Evolutionary conservation across 2,797 vertebrate species (phyloP), one percentile per base, ranked within the genome.

Genomic region (Halcyon badia): DNA sequence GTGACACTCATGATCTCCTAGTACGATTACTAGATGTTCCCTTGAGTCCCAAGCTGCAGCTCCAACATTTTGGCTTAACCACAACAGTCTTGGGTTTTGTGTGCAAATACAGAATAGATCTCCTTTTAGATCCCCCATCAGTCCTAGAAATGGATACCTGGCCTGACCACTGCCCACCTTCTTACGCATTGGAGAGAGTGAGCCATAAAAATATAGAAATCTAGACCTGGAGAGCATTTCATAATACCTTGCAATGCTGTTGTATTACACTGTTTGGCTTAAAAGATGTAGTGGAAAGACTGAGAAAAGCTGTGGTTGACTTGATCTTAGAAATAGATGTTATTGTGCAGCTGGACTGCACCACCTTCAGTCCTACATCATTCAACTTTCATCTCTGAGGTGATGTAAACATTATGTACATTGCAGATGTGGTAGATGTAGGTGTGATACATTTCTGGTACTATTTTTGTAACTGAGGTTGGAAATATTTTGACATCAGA

Each of bases 381-480:
- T 37, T 72, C 71, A 31, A 8, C 82, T 94, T 88, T 90, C 69
- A 89, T 95, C 66, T 73, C 58, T 54, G 11, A 30, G 17, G 79
- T 83, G 60, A 54, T 24, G 83, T 61, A 72, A 72, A 69, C 19
- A 25, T 20, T 2, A 58, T 5, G 26, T 62, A 46, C 22, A 1
- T 8, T 76, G 77, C 56, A 76, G 66, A 48, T 89, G 10, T 26
- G 51, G 20, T 48, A 42, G 5, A 25, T 28, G 20, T 42, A 42
- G 5, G 22, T 28, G 57, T 51, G 83, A 41, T 42, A 44, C 10
- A 10, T 68, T 78, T 65, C 70, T 88, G 72, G 44, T 76, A 21
- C 93, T 96, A 92, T 96, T 94, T 97, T 79, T 72, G 80, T 80
- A 81, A 44, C 46, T 89, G 81, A 94, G 84, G 87, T 90, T 95